Conservation (phyloP, 2,113 vertebrate genomes). For the Dipodomys stephensi region DNA sequence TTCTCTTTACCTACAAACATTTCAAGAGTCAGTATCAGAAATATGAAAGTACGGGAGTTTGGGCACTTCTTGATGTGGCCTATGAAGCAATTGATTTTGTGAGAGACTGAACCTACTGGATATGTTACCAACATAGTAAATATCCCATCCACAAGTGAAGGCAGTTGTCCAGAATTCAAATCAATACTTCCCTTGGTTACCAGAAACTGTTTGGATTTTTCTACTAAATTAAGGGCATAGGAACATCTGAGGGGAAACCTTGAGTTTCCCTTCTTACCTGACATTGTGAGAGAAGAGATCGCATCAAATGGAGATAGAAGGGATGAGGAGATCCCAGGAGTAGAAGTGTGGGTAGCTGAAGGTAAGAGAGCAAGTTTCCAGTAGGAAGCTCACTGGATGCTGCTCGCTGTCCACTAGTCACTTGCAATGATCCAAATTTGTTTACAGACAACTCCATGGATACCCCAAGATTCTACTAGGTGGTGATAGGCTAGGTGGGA, state of each 20-base stretch:
- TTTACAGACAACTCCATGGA: slow-evolving; percentile 43
- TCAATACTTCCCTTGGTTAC: background rate
- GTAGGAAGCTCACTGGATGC: background rate
- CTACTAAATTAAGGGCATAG: background rate
- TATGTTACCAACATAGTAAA: background rate
- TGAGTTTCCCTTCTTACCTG: slow-evolving; percentile 62
- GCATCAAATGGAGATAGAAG: background rate
- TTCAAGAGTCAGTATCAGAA: too few relatives aligned
- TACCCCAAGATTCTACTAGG: slow-evolving; percentile 59
- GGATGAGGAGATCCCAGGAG: background rate
- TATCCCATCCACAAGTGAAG: background rate
- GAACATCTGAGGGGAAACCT: background rate
- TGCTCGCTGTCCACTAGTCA: background rate
- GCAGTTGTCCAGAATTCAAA: background rate
- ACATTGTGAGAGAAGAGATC: slow-evolving; percentile 57
- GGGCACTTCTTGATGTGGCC: background rate
- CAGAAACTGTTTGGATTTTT: background rate
- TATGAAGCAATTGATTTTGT: background rate
- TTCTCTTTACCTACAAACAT: too few relatives aligned
- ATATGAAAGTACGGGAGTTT: too few relatives aligned
- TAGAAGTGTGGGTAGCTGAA: background rate
- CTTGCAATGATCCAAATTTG: slow-evolving; percentile 46
- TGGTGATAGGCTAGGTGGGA: slow-evolving; percentile 32
- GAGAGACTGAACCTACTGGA: background rate
- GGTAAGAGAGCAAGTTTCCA: background rate